A percentile compares a stretch with the other conserved stretches of the same genome.
Conservation (phyloP, 1,140 invertebrate genomes). For the Pectinophora gossypiella region DNA sequence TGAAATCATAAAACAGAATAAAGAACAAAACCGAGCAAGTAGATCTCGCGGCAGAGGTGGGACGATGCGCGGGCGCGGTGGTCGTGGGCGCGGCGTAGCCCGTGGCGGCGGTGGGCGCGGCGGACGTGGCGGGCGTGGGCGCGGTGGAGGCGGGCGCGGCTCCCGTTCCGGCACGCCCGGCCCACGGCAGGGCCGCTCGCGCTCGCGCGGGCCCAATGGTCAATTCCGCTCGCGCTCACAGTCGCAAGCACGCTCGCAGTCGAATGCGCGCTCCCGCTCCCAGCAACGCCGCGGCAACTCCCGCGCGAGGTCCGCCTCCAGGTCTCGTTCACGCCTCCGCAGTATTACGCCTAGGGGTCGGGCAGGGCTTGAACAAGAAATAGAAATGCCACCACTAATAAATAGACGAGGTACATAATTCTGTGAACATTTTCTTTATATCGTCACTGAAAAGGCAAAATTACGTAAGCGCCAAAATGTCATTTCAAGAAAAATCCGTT, state of each 20-base stretch:
- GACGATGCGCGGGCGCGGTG: conserved; percentile 14
- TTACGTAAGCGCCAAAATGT: too few relatives aligned
- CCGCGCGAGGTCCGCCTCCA: conserved; percentile 42
- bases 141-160: conserved; percentile 31
- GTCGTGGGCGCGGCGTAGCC: conserved; percentile 38
- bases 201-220: conserved; percentile 30
- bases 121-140: conserved; percentile 31
- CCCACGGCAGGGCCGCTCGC: conserved; percentile 32
- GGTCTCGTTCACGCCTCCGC: conserved; percentile 44
- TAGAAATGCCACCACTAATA: conserved; percentile 42
- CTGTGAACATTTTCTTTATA: too few relatives aligned
- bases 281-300: conserved; percentile 40
- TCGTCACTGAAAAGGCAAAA: too few relatives aligned
- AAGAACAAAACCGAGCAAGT: conserved; percentile 36
- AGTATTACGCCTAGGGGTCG: conserved; percentile 55
- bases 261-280: conserved; percentile 26
- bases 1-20: conserved; percentile 59
- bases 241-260: conserved; percentile 22
- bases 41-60: conserved; percentile 38
- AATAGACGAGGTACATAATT: conserved; percentile 43
- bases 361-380: conserved; percentile 47
- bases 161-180: conserved; percentile 26
- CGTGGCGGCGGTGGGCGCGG: conserved; percentile 21
- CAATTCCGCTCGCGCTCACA: conserved; percentile 30
- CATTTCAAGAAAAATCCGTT: too few relatives aligned